Evolutionary conservation across 2,888 invertebrate species (phyloP), one percentile per base, ranked within the genome.

Genomic region (Caenorhabditis panamensis): DNA sequence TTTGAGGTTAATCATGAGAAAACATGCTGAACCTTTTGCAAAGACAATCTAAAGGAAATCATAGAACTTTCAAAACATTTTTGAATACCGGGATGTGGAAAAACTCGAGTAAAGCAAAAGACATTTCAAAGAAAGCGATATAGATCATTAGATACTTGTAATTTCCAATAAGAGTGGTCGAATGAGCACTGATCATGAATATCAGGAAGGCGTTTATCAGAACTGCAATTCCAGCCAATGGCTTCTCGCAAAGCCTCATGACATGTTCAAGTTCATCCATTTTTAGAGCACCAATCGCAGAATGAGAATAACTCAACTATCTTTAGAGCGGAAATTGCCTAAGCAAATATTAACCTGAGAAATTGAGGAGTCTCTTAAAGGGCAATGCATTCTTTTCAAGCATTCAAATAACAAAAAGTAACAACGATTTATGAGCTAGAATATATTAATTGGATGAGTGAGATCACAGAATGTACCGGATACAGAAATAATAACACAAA

Each of bases 131-230:
- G 2, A 53, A n/a, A 0, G 71, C 26, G 1, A 59, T 71, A 28
- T 71, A 71, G 9, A 71, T 54, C 71, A 71, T 71, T 2, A 71
- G 44, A 54, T 62, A 54, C 36, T 54, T 54, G 62, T 71, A 71
- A 13, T 24, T 54, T 54, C 61, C 75, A 8, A 75, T n/a, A 51
- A 13, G 11, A 8, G 51, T 24, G 24, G 22, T 24, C 26, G 61
- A 61, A n/a, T 44, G 41, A 8, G 16, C 3, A 9, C 22, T 44
- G 16, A 61, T 44, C 0, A 44, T n/a, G n/a, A 20, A 61, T 11
- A 61, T 44, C 1, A 61, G 44, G 5, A 41, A n/a, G n/a, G 61
- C 24, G 13, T 61, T 61, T 8, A 61, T 26, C 2, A 44, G 18
- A 2, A 61, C 24, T 44, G 61, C 41, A 13, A 26, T 61, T 11